These are phyloP conservation scores for Aleiodes sp. DNA, from an alignment of 1,140 invertebrate species.

Conservation along the genomic window DNA sequence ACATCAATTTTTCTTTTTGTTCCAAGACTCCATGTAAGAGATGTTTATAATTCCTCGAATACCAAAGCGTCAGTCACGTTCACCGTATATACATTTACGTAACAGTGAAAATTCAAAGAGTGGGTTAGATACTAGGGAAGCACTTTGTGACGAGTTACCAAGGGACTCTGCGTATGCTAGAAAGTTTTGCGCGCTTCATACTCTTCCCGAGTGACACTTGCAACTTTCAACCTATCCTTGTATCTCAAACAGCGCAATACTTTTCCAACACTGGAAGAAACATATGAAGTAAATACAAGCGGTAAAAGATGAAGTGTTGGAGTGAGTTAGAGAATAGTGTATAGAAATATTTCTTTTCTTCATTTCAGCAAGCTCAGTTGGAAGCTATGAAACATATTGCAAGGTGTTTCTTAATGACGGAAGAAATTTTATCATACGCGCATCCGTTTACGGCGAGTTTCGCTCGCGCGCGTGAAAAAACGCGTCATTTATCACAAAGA, in stretches of 20 bases:
- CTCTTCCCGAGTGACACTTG: background rate
- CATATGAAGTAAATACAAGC: conserved; percentile 18
- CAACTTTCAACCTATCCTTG: conserved; percentile 9
- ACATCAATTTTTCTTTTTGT: too few species aligned
- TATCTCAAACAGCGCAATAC: background rate
- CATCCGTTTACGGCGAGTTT: conserved; percentile 65
- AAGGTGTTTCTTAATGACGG: conserved; percentile 65
- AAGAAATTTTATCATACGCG: conserved; percentile 63
- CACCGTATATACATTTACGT: background rate
- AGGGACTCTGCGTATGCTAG: background rate
- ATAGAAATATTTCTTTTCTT: background rate
- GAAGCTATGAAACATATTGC: background rate
- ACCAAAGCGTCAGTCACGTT: background rate
- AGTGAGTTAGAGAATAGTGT: background rate
- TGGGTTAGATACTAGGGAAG: conserved; percentile 10
- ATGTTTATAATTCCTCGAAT: too few species aligned
- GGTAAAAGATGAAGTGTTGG: background rate
- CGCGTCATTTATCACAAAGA: conserved; percentile 40
- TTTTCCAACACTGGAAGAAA: background rate
- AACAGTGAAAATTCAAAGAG: background rate
- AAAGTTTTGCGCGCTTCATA: conserved; percentile 11
- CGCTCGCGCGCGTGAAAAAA: too few species aligned
- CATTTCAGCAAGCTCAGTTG: background rate
- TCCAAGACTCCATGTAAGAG: too few species aligned
- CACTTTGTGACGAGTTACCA: conserved; percentile 14